Base-by-base conservation (phyloP, 2,113 vertebrate genomes). In the Nothocercus nigrocapillus region DNA sequence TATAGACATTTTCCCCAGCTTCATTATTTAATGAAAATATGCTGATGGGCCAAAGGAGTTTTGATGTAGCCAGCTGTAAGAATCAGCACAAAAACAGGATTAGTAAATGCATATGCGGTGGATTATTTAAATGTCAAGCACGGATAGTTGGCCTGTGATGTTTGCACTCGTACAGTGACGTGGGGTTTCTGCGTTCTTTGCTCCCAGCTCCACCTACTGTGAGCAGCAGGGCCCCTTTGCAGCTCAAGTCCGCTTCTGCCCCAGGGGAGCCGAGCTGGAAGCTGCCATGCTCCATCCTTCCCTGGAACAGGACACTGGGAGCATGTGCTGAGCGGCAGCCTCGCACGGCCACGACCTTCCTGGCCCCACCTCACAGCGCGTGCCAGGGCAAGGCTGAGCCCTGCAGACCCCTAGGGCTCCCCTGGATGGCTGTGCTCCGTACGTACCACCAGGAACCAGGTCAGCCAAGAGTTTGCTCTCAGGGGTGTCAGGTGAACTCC, bases 121-220 rank as follows among this genome's bases (percentile, higher is more conserved):
- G 16, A 36, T 91, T 79, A 69, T 74, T 61, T 89, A 78, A 78
- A 82, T 88, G 85, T 49, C 81, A 82, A 82, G 6, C 54, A 70
- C 10, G 15, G 44, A 61, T 58, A 28, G 7, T n/a, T 63, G 7
- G 10, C 68, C 16, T 36, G 21, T 22, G 72, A 53, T 24, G 45
- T 22, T 32, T 53, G 42, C 75, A 45, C 14, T 67, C 70, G 2
- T 36, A 45, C 45, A 30, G 32, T 0, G 0, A 56, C 1, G 1
- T 16, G 24, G 24, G 20, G 4, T 25, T 20, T 40, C 73, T 61
- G 16, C 67, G 38, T 64, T 62, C 42, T 15, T 59, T 45, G 53
- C 30, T 45, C 27, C 14, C 13, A 17, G 25, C 30, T 62, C 40
- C 49, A 56, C 54, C 25, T 42, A 8, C 15, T n/a, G 40, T 67